Conservation (phyloP, 2,797 vertebrate genomes). For the Acridotheres tristis region DNA sequence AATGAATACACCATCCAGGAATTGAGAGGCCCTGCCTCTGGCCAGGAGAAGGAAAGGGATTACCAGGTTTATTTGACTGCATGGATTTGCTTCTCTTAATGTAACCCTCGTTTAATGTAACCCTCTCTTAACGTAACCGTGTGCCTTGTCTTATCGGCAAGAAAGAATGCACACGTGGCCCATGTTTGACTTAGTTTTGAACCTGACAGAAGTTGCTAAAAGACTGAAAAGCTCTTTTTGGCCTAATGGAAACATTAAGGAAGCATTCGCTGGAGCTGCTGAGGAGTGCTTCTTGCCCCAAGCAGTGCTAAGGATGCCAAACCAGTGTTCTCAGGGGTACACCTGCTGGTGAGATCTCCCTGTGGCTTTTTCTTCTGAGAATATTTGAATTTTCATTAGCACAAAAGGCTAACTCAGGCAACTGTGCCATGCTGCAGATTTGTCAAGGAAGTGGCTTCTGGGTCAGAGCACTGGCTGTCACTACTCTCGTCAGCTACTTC, state of each 20-base stretch:
- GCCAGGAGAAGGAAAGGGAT: background rate
- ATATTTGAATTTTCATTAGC: background rate
- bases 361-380: background rate
- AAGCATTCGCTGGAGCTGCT: background rate
- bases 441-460: background rate
- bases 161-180: fast-evolving
- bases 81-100: background rate
- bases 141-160: background rate
- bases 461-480: background rate
- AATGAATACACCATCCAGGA: background rate
- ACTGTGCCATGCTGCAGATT: background rate
- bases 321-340: background rate
- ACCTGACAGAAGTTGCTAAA: background rate
- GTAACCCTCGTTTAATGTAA: background rate
- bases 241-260: background rate
- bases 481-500: background rate
- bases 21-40: background rate
- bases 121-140: too few species aligned
- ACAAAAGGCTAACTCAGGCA: background rate
- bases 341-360: background rate
- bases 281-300: background rate
- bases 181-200: background rate
- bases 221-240: background rate
- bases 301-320: background rate
- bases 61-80: background rate